Evolutionary conservation across 2,113 vertebrate species (phyloP).

Genomic region (Pongo pygmaeus): DNA sequence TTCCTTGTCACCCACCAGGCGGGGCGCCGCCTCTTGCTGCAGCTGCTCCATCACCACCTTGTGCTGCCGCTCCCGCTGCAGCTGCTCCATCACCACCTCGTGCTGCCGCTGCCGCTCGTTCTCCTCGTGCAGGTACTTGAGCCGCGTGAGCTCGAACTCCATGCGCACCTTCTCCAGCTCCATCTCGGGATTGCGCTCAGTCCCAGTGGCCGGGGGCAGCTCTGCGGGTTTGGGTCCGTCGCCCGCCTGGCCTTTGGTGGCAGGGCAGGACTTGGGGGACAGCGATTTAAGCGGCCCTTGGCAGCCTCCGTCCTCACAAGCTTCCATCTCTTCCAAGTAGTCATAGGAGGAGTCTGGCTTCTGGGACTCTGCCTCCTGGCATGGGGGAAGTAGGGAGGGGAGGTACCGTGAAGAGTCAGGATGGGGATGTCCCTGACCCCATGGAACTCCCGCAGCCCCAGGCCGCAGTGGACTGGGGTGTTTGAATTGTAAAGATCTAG

Average conservation of each 20-base stretch:
- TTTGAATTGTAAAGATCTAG: neutral
- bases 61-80: slow-evolving; percentile 71
- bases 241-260: slow-evolving; percentile 66
- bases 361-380: slow-evolving; percentile 51
- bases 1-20: neutral
- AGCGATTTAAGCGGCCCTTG: neutral
- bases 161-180: slow-evolving; percentile 78
- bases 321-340: slow-evolving; percentile 57
- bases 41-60: slow-evolving; percentile 75
- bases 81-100: slow-evolving; percentile 73
- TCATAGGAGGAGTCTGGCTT: slow-evolving; percentile 56
- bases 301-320: slow-evolving; percentile 23
- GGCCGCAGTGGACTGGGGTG: neutral
- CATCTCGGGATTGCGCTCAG: neutral
- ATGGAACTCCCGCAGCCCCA: rapidly evolving
- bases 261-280: neutral
- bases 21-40: slow-evolving; percentile 51
- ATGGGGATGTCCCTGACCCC: rapidly evolving
- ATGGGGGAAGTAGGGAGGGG: neutral
- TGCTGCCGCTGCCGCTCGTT: slow-evolving; percentile 77
- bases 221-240: neutral
- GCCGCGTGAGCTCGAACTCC: slow-evolving; percentile 73
- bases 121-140: slow-evolving; percentile 73
- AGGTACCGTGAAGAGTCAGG: neutral
- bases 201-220: neutral